A percentile compares a stretch with the other conserved stretches of the same genome.
Evolutionary conservation across 2,113 vertebrate species (phyloP).

Genomic region (Calidris pygmaea): DNA sequence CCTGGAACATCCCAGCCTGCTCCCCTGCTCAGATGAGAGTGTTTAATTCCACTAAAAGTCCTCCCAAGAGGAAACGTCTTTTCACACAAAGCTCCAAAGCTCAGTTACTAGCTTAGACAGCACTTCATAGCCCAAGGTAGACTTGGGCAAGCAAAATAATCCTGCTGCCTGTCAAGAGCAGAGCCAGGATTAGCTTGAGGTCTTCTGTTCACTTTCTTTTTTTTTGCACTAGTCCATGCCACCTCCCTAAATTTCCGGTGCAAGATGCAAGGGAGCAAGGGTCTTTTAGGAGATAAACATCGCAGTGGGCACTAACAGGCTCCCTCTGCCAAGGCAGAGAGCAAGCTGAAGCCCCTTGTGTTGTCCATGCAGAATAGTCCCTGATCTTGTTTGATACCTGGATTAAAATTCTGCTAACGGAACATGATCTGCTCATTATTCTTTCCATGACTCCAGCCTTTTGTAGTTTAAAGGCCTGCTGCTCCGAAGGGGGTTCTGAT

Average conservation of each 20-base stretch:
- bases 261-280: not conserved
- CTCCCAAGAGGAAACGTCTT: not conserved
- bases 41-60: not conserved
- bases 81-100: not conserved
- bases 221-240: not conserved
- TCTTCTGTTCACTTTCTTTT: not conserved
- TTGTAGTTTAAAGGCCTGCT: conserved; percentile 27
- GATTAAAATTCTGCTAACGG: conserved; percentile 50
- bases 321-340: not conserved
- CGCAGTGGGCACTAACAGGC: not conserved
- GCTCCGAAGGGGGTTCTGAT: conserved; percentile 1
- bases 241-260: not conserved
- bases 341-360: not conserved
- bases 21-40: not conserved
- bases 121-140: not conserved
- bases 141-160: not conserved
- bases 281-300: not conserved
- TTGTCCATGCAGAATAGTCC: not conserved
- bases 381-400: conserved; percentile 2
- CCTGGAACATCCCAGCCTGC: not conserved
- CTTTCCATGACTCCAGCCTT: conserved; percentile 6
- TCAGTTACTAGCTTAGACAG: not conserved
- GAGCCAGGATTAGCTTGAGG: not conserved
- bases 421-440: conserved; percentile 36
- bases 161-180: not conserved